Base-by-base conservation (phyloP, 2,113 vertebrate species). In the Sylvietta virens region DNA sequence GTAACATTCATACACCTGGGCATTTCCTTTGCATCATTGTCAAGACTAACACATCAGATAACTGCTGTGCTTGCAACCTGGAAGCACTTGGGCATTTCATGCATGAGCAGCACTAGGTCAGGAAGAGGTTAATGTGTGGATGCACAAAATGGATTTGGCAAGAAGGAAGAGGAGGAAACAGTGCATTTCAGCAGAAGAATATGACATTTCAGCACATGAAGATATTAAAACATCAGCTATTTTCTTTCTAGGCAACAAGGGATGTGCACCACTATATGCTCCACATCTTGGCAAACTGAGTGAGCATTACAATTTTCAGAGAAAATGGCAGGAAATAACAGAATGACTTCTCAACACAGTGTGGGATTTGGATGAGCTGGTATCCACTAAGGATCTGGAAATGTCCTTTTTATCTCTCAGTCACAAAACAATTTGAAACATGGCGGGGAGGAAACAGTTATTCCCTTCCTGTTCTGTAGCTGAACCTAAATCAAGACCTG, bases 91-190 rank as follows among this genome's bases (percentile, higher is more conserved):
- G 42, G 69, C 11, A 82, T 91, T 91, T 91, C 86, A 91, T 58
- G 73, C 74, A 48, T 44, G 73, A 91, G n/a, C 62, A 57, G 37
- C 83, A 56, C 69, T 48, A 80, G 70, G 66, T 91, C 90, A 96
- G 70, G 82, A 93, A 95, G 45, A 95, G 53, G 86, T 91, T 94
- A 92, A 88, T 11, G 44, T 53, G 64, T 65, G n/a, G 61, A 80
- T 95, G 86, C 51, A 81, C 31, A 78, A 89, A 96, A 72, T 39
- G 50, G 81, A 85, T 88, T 95, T 88, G 73, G 70, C 78, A 80
- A 85, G 70, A 67, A 81, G 45, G 70, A 85, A 88, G 50, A 81
- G 24, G 13, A 84, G 33, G 73, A 91, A 81, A 60, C 26, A 64
- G 24, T 77, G 60, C 69, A 91, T 6, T 92, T 72, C 51, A 56